These are phyloP conservation scores for Candidula unifasciata DNA, from an alignment of 2,888 invertebrate genomes.

Conservation along the genomic window DNA sequence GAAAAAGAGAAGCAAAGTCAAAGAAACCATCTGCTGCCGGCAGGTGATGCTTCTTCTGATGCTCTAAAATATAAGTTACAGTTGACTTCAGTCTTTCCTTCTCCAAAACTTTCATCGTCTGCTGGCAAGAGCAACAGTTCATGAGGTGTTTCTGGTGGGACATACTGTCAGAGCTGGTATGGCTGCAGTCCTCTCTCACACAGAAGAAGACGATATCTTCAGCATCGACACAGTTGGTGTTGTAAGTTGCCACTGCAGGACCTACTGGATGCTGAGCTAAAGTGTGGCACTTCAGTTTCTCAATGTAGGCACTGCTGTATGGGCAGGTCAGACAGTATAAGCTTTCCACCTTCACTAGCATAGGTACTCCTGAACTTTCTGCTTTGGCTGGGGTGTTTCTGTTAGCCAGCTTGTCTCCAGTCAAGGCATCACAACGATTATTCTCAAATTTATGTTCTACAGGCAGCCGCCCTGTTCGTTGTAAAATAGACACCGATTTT, in stretches of 20 bases:
- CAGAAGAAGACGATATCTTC: constrained; percentile 49
- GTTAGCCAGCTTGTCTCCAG: background rate
- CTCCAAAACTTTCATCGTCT: constrained; percentile 25
- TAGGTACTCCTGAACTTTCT: background rate
- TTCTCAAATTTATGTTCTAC: background rate
- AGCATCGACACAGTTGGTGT: background rate
- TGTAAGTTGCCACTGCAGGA: constrained; percentile 45
- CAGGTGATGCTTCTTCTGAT: constrained; percentile 18
- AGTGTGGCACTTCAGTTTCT: constrained; percentile 50
- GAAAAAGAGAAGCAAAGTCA: constrained; percentile 31
- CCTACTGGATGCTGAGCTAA: constrained; percentile 47
- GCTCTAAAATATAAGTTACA: constrained; percentile 36
- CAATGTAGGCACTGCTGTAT: constrained; percentile 47
- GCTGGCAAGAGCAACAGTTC: constrained; percentile 27
- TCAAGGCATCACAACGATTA: background rate
- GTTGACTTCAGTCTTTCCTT: constrained; percentile 43
- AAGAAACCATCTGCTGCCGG: constrained; percentile 12
- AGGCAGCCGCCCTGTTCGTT: background rate
- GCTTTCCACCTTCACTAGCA: constrained; percentile 48
- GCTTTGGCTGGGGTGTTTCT: background rate
- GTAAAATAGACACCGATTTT: background rate
- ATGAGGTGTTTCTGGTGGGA: constrained; percentile 40
- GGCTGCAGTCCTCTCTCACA: constrained; percentile 43
- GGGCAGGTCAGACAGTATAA: constrained; percentile 49
- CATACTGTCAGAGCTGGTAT: background rate